Base-by-base conservation (phyloP, 2,888 invertebrate species). In the Rhaphigaster nebulosa region DNA sequence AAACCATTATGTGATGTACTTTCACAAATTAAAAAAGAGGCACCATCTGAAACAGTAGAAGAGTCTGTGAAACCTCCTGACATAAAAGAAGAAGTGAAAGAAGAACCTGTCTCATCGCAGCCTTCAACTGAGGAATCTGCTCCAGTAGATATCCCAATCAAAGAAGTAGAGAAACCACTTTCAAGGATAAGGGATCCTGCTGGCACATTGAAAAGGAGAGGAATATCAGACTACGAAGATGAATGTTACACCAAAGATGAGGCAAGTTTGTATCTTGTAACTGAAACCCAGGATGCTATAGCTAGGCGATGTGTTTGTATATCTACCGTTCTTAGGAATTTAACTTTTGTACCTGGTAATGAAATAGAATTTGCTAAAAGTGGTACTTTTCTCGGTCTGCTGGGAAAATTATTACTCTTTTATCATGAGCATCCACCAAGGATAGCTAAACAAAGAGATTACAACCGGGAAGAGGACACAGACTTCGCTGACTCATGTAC, bases 331-430 rank as follows among this genome's bases (percentile, higher is more conserved):
- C 95, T 99, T 93, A 96, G 99, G 93, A 99, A 99, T 93, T 95
- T 99, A 93, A 99, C 99, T 5, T 99, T 99, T 95, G 97, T 99
- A 93, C 99, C 99, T 91, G 99, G 99, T 93, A 99, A 99, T 94
- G 99, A 99, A 94, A 95, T 95, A 41, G 98, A 98, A 94, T 96
- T 98, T 94, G 97, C 98, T 90, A 97, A 97, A 93, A 98, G 97
- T 93, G 95, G 96, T 70, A 97, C 97, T 89, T 97, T 99, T 94
- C 95, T 99, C 92, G 96, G 97, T 93, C 95, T 99, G 87, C 95
- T 99, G 88, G 99, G 99, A 92, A 97, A 98, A 94, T 94, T 99
- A 93, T 94, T 99, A 93, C 95, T 99, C 93, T 95, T 99, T 92
- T 97, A 98, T 93, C 99, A 99, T 94, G 97, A 97, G 93, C 99